A percentile compares a stretch with the other conserved stretches of the same genome.
Conservation (phyloP, 2,888 invertebrate species). For the Leucania comma region DNA sequence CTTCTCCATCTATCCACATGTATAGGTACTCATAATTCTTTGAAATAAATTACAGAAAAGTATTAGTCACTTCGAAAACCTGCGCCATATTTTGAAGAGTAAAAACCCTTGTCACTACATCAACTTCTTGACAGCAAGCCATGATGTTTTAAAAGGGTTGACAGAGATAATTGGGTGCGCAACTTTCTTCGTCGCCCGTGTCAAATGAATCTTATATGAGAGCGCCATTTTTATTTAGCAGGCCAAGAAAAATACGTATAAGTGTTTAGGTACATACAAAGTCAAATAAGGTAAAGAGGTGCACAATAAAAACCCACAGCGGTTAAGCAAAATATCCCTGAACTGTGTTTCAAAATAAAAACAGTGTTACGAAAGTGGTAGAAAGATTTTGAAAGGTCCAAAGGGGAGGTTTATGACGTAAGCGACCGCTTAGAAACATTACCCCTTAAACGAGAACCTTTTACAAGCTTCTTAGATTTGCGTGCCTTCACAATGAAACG, state of each 20-base stretch:
- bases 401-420: slow-evolving; percentile 22
- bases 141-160: not conserved
- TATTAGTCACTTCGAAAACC: too few species aligned
- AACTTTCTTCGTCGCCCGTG: not conserved
- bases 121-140: not conserved
- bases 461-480: slow-evolving; percentile 12
- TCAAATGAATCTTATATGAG: slow-evolving; percentile 16
- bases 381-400: slow-evolving; percentile 14
- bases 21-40: too few species aligned
- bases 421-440: slow-evolving; percentile 40
- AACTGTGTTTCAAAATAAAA: slow-evolving; percentile 41
- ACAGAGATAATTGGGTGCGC: not conserved
- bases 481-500: slow-evolving; percentile 3
- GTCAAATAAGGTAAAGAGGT: slow-evolving; percentile 1
- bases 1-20: too few species aligned
- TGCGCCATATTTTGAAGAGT: too few species aligned
- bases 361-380: slow-evolving; percentile 16
- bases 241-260: not conserved
- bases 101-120: too few species aligned
- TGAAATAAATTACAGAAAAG: too few species aligned
- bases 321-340: not conserved
- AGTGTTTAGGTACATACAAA: not conserved
- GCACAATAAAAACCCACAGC: not conserved
- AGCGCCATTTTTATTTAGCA: not conserved
- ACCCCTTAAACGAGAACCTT: slow-evolving; percentile 31